Evolutionary conservation across 2,797 vertebrate species (phyloP), one percentile per base, ranked within the genome.

Genomic region (Cirrhinus molitorella): DNA sequence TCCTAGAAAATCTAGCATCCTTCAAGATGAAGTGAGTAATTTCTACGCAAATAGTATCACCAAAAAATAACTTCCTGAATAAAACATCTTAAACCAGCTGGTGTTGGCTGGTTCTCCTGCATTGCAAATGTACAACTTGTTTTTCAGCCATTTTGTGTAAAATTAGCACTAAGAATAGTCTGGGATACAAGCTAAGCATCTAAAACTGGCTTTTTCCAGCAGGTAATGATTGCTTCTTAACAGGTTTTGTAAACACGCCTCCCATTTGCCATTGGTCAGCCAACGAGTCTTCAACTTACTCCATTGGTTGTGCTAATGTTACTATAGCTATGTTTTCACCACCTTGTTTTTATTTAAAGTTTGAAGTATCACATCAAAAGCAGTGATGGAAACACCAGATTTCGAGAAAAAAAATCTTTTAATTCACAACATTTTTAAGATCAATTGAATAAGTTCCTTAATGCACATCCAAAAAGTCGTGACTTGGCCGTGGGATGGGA

Each of bases 41-140:
- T 63, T 19, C 37, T 45, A 8, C n/a, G 0, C 9, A 21, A 19
- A 23, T 40, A 16, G 34, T 3, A 14, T 57, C 13, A 40, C 72
- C 34, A 40, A 73, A 73, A 6, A 74, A 53, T 53, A n/a, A 9
- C 25, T 10, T 3, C 0, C 14, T 17, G 1, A 72, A 72, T 51
- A 19, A 51, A 53, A 28, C 68, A 71, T 71, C 23, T 47, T 28
- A 49, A 49, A 71, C 40, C 66, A 68, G 43, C 14, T 70, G 43
- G 14, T 25, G 16, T 1, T 51, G 25, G 45, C 47, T 53, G 10
- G 10, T 53, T 53, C 57, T 2, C 4, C 73, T 25, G 53, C 34
- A n/a, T 57, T 13, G 3, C 21, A 11, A 12, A n/a, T 21, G 12
- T 71, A 28, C 10, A 53, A 34, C 10, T 72, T 10, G 10, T 51